Evolutionary conservation across 2,113 vertebrate species (phyloP), one percentile per base, ranked within the genome.

Genomic region (Dromas ardeola): DNA sequence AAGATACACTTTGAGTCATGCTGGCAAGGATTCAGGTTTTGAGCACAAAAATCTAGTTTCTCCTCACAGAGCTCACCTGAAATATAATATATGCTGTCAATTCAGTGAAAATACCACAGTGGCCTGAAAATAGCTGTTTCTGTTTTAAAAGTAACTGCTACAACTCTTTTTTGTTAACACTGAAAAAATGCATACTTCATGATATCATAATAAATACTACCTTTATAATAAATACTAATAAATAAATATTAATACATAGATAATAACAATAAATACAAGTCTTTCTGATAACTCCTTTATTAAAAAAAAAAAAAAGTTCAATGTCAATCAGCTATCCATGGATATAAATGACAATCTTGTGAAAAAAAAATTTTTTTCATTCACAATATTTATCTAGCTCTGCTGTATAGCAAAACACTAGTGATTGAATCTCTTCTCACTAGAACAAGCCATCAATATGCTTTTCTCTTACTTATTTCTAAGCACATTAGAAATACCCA

Each of bases 1-100:
- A 99, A 97, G 96, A 99, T 99, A 94, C 99, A 99, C 97, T 99
- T 99, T 78, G 99, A 99, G 91, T 99, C 99, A 9, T 99, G 99
- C 88, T 99, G 99, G 98, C 99, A 99, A 29, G 98, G 99, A 96
- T 99, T 99, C 93, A 99, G 96, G 73, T 99, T 99, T 56, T 99
- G 98, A 93, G 99, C 98, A 93, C 99, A 99, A 98, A 99, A 99
- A 97, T 99, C 99, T 97, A 99, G 97, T 97, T 99, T 99, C 97
- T 99, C 99, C 93, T 99, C 99, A 94, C 99, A 99, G 38, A 99
- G 97, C 94, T 99, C 99, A 45, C 99, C 99, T 99, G 98, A 55
- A 98, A 98, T 69, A 96, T 9, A 97, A 93, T 16, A 61, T 56
- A 84, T 4, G 16, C 42, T 45, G 23, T 98, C 78, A 98, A 47